A percentile compares a stretch with the other conserved stretches of the same genome.
Conservation (phyloP, 1,140 invertebrate species). For the Drosophila pseudoananassae region DNA sequence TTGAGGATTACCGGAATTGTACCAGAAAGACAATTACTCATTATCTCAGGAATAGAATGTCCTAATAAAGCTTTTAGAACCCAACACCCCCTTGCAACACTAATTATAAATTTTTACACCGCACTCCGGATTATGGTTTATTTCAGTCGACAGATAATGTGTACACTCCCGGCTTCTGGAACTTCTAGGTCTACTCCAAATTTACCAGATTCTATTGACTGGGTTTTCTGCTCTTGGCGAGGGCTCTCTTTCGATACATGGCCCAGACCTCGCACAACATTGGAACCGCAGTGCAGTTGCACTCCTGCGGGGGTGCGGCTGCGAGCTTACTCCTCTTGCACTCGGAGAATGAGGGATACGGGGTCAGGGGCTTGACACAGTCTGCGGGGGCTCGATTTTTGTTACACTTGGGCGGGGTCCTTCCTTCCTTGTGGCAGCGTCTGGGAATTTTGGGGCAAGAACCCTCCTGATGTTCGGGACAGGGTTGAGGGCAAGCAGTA, state of each 20-base stretch:
- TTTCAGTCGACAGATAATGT: background rate
- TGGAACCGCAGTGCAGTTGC: conserved; percentile 37
- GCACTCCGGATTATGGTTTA: conserved; percentile 2
- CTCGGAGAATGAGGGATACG: conserved; percentile 61
- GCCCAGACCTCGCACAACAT: conserved; percentile 63
- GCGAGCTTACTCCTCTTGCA: conserved; percentile 19
- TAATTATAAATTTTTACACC: background rate
- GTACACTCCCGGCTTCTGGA: too few species aligned
- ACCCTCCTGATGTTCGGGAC: accelerated
- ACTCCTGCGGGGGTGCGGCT: conserved; percentile 34
- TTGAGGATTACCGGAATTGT: background rate
- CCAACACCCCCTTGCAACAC: too few species aligned
- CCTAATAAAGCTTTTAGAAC: too few species aligned
- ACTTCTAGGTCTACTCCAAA: background rate
- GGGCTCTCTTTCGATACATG: conserved; percentile 18
- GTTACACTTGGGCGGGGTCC: conserved; percentile 41
- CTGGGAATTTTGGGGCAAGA: conserved; percentile 27
- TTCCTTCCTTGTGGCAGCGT: conserved; percentile 47
- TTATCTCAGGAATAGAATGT: too few species aligned
- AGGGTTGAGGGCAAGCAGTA: conserved; percentile 39
- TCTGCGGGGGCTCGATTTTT: background rate
- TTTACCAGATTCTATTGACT: too few species aligned
- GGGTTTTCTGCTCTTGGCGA: conserved; percentile 8
- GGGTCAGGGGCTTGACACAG: conserved; percentile 56
- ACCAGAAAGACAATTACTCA: too few species aligned